Base-by-base conservation (phyloP, 1,140 invertebrate species). In the Aplysia californica region DNA sequence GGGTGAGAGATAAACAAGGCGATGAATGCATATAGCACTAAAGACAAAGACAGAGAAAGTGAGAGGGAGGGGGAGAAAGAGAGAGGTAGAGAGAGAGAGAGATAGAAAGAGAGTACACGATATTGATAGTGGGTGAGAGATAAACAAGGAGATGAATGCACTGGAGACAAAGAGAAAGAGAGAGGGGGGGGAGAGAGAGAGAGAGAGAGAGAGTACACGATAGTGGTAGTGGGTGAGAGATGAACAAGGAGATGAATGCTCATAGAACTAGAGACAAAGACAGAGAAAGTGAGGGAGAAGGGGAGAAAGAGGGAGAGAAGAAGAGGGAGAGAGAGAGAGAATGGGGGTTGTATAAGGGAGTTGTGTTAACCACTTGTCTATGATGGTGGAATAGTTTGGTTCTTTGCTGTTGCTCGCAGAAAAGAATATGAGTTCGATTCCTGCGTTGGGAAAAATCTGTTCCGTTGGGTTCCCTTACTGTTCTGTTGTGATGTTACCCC, bases 251-350 rank as follows among this genome's bases (percentile, higher is more conserved):
- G 64, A 33, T 29, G 36, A 35, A 33, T 29, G 36, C 29, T 18
- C 21, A 66, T 26, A 33, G 21, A 66, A 35, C 10, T 29, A 66
- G 64, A 66, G 21, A 66, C 29, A 66, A 20, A 66, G 64, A 66
- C 21, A 66, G 64, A 66, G 21, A 66, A 35, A 66, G 21, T 33
- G 64, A 66, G 21, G 36, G 64, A 66, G 21, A 66, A 35, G 36
- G 21, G 36, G 64, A 66, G 21, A 66, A 35, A 66, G 21, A 66
- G 64, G 36, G 21, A 33, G 64, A 66, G 21, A 66, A 31, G 36
- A 33, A 66, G 26, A 66, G 21, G 36, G 33, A 66, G 21, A 66
- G 33, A 66, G 21, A 29, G 33, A 66, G 21, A 66, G 33, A 29
- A 26, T 26, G 33, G n/a, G n/a, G n/a, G n/a, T n/a, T n/a, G n/a